Percentiles rank a stretch among this genome's conserved stretches.
Evolutionary conservation across 1,140 invertebrate species (phyloP).

Genomic region (Bombus breviceps): DNA sequence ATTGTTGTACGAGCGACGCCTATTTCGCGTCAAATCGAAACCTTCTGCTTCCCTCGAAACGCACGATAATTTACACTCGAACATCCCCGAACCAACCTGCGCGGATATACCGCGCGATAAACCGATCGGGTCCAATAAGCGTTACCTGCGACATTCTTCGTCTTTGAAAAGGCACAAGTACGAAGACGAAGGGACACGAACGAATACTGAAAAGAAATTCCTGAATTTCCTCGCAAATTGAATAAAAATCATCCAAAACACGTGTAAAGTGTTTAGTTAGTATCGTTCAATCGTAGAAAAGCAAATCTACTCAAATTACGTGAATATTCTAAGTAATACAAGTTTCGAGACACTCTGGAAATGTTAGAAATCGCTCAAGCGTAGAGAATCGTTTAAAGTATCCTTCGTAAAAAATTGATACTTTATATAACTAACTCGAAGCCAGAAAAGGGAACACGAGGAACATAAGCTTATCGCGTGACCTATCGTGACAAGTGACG

Average conservation of each 20-base stretch:
- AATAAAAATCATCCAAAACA: neutral
- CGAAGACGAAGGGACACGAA: neutral
- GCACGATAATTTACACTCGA: constrained; percentile 24
- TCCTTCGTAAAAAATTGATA: neutral
- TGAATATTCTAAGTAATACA: neutral
- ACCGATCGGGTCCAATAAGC: constrained; percentile 28
- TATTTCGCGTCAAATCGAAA: constrained; percentile 21
- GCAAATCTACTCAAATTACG: neutral
- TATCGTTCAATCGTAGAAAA: neutral
- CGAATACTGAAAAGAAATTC: neutral
- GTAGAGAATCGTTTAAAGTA: neutral
- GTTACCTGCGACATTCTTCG: neutral
- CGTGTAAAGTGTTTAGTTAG: too few relatives aligned
- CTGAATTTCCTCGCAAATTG: neutral
- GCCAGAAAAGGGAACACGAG: neutral
- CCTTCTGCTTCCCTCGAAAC: constrained; percentile 1
- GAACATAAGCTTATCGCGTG: neutral
- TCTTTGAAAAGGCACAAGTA: neutral
- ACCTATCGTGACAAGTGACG: neutral
- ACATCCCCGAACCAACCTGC: constrained; percentile 4
- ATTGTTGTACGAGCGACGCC: neutral
- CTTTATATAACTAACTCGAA: neutral
- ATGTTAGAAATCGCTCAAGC: too few relatives aligned
- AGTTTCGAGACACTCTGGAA: too few relatives aligned
- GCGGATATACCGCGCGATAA: constrained; percentile 17